A percentile compares a stretch with the other conserved stretches of the same genome.
phyloP scores from a whole-genome alignment of 2,888 invertebrate species.

The Mythimna loreyi region DNA sequence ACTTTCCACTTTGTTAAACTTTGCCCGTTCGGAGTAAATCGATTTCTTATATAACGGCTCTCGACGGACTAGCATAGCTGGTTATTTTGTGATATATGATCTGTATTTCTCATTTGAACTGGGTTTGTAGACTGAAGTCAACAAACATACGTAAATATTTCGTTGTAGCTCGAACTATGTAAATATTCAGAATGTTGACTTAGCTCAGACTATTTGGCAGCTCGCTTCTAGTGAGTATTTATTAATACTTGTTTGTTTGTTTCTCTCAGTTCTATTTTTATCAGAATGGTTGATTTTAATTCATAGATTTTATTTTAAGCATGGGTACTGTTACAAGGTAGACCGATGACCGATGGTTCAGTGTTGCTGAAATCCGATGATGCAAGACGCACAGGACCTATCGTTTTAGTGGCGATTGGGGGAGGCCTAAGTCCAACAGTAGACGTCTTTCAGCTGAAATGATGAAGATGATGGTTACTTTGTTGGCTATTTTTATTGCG shows the following conservation, averaged over 20 bases:
- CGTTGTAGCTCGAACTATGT: neutral
- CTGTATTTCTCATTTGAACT: slow-evolving; percentile 1
- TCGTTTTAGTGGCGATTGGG: too few relatives aligned
- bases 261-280: neutral
- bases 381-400: too few relatives aligned
- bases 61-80: neutral
- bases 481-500: too few relatives aligned
- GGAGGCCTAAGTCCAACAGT: too few relatives aligned
- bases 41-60: slow-evolving; percentile 8
- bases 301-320: slow-evolving; percentile 4
- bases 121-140: neutral
- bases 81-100: neutral
- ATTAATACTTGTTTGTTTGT: slow-evolving; percentile 17
- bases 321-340: too few relatives aligned
- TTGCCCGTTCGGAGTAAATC: slow-evolving; percentile 4
- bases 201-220: slow-evolving; percentile 17
- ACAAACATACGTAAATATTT: neutral
- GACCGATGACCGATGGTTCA: too few relatives aligned
- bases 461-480: too few relatives aligned
- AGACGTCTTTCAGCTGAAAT: too few relatives aligned
- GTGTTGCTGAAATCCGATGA: too few relatives aligned
- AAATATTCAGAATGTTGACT: slow-evolving; percentile 19
- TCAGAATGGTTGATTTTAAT: neutral
- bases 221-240: neutral
- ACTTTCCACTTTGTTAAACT: slow-evolving; percentile 9